Percentiles rank a stretch among this genome's conserved stretches.
phyloP scores from a whole-genome alignment of 2,888 invertebrate species.

The Podotricha telesiphe region DNA sequence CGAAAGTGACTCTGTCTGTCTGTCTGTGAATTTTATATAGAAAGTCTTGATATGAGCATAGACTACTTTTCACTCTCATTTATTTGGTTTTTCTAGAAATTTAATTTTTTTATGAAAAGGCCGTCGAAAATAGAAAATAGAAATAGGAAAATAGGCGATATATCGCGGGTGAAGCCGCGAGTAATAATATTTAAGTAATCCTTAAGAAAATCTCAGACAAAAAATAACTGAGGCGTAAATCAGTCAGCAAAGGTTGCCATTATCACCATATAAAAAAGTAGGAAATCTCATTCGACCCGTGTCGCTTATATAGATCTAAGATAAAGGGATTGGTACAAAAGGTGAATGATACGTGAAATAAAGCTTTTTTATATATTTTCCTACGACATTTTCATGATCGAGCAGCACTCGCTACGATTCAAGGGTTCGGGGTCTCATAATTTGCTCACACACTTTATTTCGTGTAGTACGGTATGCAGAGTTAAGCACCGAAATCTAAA shows the following conservation, averaged over 20 bases:
- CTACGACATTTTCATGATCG: background rate
- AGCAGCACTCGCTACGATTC: background rate
- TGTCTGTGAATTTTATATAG: no score
- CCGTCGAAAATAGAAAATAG: no score
- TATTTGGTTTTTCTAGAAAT: no score
- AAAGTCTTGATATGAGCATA: no score
- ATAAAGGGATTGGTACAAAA: constrained; percentile 5
- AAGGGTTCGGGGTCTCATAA: background rate
- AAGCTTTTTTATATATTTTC: background rate
- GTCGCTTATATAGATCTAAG: constrained; percentile 3
- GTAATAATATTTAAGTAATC: background rate
- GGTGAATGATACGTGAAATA: background rate
- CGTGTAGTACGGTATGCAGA: no score
- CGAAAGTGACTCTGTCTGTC: no score
- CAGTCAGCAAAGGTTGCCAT: constrained; percentile 12
- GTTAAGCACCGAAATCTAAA: no score
- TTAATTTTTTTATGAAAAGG: no score
- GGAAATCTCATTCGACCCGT: constrained; percentile 7
- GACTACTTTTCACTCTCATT: no score
- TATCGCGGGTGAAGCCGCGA: no score
- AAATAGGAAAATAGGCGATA: no score
- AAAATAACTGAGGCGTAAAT: constrained; percentile 6
- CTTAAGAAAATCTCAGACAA: background rate
- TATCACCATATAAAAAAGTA: constrained; percentile 5
- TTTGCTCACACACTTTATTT: no score